Conservation (phyloP, 92 coral and sea anemone genomes). For the Palythoa grandis region DNA sequence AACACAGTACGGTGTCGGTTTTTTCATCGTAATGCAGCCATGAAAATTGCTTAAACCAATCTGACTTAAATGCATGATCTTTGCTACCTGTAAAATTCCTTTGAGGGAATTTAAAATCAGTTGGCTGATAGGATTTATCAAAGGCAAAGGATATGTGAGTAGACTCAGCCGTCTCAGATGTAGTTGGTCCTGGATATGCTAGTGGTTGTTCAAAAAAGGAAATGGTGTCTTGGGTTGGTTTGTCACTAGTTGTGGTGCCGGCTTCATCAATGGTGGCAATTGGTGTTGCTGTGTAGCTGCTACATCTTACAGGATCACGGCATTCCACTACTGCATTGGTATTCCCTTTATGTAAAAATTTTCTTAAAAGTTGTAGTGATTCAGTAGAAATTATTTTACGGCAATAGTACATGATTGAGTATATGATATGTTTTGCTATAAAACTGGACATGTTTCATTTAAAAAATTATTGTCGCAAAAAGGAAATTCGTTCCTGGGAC, state of each 20-base stretch:
- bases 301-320: constrained; percentile 46
- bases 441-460: constrained; percentile 47
- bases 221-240: constrained; percentile 41
- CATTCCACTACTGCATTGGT: constrained; percentile 26
- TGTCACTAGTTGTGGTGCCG: constrained; percentile 4
- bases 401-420: constrained; percentile 45
- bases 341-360: constrained; percentile 33
- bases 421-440: constrained; percentile 41
- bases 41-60: too few species aligned
- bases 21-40: too few species aligned
- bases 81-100: constrained; percentile 13
- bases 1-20: too few species aligned
- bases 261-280: constrained; percentile 51
- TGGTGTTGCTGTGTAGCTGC: constrained; percentile 51
- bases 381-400: constrained; percentile 34
- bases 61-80: too few species aligned
- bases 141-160: constrained; percentile 8
- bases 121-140: constrained; percentile 27
- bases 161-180: constrained; percentile 24
- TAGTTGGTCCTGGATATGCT: constrained; percentile 46
- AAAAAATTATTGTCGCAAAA: constrained; percentile 18
- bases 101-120: constrained; percentile 42
- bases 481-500: constrained; percentile 36
- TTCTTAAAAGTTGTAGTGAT: too few species aligned
- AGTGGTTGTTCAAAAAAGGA: constrained; percentile 44